Conservation (phyloP, 2,888 invertebrate species). For the Macrosiphum euphorbiae region DNA sequence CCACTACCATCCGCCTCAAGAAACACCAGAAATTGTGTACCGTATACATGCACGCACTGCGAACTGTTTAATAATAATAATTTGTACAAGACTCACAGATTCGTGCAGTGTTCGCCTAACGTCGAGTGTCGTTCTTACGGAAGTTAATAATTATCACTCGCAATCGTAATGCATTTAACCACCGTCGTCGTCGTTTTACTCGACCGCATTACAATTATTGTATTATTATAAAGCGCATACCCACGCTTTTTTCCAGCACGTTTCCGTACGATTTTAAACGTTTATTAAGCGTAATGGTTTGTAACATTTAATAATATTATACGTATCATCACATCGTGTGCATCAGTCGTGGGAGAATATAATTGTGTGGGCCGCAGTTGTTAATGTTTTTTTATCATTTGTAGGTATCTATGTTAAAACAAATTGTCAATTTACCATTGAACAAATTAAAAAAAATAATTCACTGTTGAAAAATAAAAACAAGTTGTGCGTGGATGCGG, state of each 20-base stretch:
- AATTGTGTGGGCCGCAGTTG: neutral
- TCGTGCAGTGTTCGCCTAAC: neutral
- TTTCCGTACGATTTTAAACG: neutral
- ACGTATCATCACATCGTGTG: neutral
- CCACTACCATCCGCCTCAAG: neutral
- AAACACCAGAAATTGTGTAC: neutral
- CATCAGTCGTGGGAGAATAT: neutral
- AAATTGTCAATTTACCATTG: neutral
- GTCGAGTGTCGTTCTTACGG: neutral
- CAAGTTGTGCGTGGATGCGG: neutral
- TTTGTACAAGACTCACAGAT: neutral
- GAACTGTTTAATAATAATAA: neutral
- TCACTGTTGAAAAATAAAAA: neutral
- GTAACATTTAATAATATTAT: neutral
- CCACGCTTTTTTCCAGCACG: neutral
- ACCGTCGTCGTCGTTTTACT: neutral
- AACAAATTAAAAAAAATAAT: neutral
- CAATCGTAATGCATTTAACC: neutral
- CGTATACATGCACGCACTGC: neutral
- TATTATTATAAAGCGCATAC: neutral
- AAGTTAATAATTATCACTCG: neutral
- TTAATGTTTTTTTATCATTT: neutral
- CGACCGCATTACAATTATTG: neutral
- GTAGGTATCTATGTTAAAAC: neutral
- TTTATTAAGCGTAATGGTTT: neutral